A percentile compares a stretch with the other conserved stretches of the same genome.
Conservation (phyloP, 2,113 vertebrate species). For the Equus quagga region DNA sequence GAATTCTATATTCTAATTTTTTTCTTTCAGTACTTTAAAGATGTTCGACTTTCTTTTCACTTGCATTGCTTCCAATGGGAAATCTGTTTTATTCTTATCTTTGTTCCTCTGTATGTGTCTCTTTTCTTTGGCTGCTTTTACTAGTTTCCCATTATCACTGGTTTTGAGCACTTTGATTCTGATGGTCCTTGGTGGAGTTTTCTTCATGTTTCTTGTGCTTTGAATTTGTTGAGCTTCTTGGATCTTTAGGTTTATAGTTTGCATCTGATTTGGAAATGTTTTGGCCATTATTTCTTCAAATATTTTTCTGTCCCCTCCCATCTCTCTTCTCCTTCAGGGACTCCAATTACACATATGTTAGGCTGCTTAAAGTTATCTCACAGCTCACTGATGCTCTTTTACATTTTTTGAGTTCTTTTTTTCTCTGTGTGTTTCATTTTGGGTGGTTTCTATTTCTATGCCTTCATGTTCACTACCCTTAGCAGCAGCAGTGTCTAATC, state of each 20-base stretch:
- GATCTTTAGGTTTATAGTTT: neutral
- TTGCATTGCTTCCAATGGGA: slow-evolving; percentile 15
- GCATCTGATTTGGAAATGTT: neutral
- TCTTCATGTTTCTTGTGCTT: neutral
- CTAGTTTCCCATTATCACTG: neutral
- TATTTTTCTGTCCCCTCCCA: neutral
- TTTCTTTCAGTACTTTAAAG: neutral
- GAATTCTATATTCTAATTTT: neutral
- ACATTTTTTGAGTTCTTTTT: neutral
- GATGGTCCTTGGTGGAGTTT: neutral
- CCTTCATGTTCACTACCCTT: neutral
- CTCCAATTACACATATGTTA: neutral
- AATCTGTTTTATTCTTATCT: slow-evolving; percentile 3
- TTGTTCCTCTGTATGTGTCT: neutral
- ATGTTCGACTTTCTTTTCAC: slow-evolving; percentile 8
- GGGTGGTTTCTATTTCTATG: neutral
- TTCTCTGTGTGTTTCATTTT: slow-evolving; percentile 13
- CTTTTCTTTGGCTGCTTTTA: neutral
- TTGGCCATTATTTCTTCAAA: neutral
- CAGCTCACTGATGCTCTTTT: neutral
- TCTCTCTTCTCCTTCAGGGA: neutral
- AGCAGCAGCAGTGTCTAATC: neutral
- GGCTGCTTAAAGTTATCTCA: neutral
- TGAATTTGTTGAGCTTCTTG: slow-evolving; percentile 4
- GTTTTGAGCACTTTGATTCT: slow-evolving; percentile 7